A percentile compares a stretch with the other conserved stretches of the same genome.
Conservation (phyloP, 92 coral and sea anemone genomes). For the Paragorgia papillata region DNA sequence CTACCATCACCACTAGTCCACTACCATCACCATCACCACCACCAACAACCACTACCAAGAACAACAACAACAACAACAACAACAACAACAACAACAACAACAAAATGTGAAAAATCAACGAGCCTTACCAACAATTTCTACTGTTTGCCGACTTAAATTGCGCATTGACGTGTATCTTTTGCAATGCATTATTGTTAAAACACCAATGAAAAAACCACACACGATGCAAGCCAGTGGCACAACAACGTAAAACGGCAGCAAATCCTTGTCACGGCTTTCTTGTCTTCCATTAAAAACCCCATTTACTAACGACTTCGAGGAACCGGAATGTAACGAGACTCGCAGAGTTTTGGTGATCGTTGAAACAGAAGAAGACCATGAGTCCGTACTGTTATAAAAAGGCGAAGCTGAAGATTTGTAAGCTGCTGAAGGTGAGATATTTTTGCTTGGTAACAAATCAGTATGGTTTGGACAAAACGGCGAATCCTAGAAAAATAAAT, state of each 20-base stretch:
- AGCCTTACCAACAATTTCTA: no score
- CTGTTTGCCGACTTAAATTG: neutral
- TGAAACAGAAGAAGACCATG: neutral
- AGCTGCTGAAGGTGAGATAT: neutral
- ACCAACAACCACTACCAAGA: no score
- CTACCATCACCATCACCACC: no score
- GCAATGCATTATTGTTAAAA: neutral
- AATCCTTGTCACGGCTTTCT: neutral
- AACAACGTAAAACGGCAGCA: constrained; percentile 2
- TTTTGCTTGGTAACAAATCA: neutral
- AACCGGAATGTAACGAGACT: neutral
- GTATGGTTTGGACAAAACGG: neutral
- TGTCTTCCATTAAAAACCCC: neutral
- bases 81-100: no score
- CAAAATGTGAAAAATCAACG: no score
- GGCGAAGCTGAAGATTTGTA: neutral
- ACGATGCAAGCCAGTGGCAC: neutral
- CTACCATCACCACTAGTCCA: no score
- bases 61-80: no score
- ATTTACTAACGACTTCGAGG: neutral
- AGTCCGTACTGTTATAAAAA: no score
- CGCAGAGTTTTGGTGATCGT: neutral
- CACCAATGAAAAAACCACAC: neutral
- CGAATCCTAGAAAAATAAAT: neutral
- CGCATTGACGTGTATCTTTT: neutral